Conservation (phyloP, 1,140 invertebrate species). For the Sinonovacula constricta region DNA sequence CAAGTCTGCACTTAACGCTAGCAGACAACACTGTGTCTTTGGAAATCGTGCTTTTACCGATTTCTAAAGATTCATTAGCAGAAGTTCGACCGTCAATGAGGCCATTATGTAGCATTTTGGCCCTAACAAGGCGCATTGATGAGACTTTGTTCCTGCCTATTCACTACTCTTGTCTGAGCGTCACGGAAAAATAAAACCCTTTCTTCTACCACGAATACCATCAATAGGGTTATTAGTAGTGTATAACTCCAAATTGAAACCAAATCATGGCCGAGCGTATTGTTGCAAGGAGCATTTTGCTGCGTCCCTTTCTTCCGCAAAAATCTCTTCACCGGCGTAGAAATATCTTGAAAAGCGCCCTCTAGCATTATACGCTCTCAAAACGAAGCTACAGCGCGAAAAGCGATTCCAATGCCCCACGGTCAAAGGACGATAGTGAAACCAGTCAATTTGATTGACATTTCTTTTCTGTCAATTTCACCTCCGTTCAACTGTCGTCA, state of each 20-base stretch:
- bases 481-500: conserved; percentile 12
- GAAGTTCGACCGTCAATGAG: conserved; percentile 28
- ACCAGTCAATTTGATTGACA: conserved; percentile 23
- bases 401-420: too few species aligned
- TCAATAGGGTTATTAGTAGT: conserved; percentile 49
- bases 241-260: conserved; percentile 50
- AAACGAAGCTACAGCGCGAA: conserved; percentile 23
- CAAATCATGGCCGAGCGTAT: conserved; percentile 42
- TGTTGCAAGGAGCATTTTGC: conserved; percentile 46
- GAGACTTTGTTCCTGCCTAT: conserved; percentile 43
- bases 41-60: neutral
- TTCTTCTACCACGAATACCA: conserved; percentile 31
- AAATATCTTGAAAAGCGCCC: neutral
- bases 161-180: conserved; percentile 23
- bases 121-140: conserved; percentile 44
- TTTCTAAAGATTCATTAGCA: conserved; percentile 51
- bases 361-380: neutral
- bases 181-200: conserved; percentile 41
- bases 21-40: too few species aligned
- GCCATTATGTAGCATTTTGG: conserved; percentile 47
- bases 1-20: too few species aligned
- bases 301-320: conserved; percentile 25
- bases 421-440: too few species aligned
- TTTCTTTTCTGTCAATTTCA: conserved; percentile 17
- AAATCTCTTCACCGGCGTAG: conserved; percentile 23